Base-by-base conservation (phyloP, 2,113 vertebrate species). In the Cygnus atratus region DNA sequence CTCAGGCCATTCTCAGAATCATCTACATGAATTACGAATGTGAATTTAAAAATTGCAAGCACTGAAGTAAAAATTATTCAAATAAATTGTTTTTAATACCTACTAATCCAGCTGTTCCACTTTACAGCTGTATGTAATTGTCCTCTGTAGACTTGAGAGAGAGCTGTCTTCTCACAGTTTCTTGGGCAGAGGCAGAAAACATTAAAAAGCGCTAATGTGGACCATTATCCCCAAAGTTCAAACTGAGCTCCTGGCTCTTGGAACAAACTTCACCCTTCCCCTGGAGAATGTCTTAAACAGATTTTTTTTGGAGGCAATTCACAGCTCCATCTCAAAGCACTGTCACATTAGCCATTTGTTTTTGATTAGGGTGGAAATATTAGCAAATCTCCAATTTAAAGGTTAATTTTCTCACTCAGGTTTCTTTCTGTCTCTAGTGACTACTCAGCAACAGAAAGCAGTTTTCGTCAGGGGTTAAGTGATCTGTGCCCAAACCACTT, bases 401-500 rank as follows among this genome's bases (percentile, higher is more conserved):
- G 8, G 11, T 31, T 70, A 19, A 39, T 87, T 87, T 88, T 88
- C 70, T 79, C 35, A 79, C 25, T 70, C 17, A 3, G 33, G 10
- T 72, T 96, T 80, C 33, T 88, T 92, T 76, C 59, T 92, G n/a
- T 88, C 65, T 82, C 61, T 72, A 65, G 74, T 74, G 78, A 57
- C 29, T 67, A 35, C 25, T 24, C 17, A 82, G 16, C 58, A 67
- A 19, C 3, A 84, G 39, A 62, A 80, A 77, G 28, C 35, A 3
- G 0, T 61, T 87, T 76, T 74, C 67, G 31, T 80, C 22, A 33
- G 28, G 55, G 15, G 6, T 63, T 71, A 80, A 82, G 15, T 31
- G 52, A 77, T 63, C 65, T 39, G 12, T 85, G 46, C 28, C 43
- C 11, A 61, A 48, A 70, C 7, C 26, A 18, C 19, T 80, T 74